Evolutionary conservation across 2,113 vertebrate species (phyloP), one percentile per base, ranked within the genome.

Genomic region (Gymnarchus niloticus): DNA sequence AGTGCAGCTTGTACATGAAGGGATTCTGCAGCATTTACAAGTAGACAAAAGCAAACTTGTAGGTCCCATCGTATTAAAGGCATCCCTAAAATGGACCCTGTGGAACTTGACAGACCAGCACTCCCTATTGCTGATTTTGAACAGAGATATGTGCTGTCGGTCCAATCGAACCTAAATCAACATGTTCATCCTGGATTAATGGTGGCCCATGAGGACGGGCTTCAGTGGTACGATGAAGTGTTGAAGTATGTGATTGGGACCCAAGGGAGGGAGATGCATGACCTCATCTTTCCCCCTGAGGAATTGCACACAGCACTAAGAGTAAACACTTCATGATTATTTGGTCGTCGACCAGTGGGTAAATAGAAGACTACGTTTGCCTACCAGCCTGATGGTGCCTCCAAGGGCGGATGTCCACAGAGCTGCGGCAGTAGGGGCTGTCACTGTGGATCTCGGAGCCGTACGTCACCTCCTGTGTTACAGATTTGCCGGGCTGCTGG

Each of bases 371-470:
- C 3, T 37, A n/a, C 33, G 51, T 52, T 25, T 82, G 48, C 48
- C 10, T 33, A 82, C 49, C 81, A 23, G 25, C 1, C 81, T 33
- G 12, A 82, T 25, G 51, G 25, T 54, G 89, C 85, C 89, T 92
- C 94, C 94, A 95, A n/a, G 94, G 94, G 84, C 90, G 83, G 84
- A 95, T 92, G 23, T 90, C 48, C 87, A 95, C 90, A 0, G 92
- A 91, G 0, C 91, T 94, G 49, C 92, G 91, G 33, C 92, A 94
- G 92, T 92, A 94, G 56, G 90, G 92, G 14, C 93, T 92, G 89
- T 95, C 92, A 0, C 93, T 95, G 91, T 94, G 93, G 0, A 91
- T 92, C 92, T 95, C 94, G 0, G 92, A 94, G 92, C 93, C 92
- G 91, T 94, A 95, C 84, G 94, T 86, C 1, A 94, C 86, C 87